These are phyloP conservation scores for Drosophila murphyi DNA, from an alignment of 1,140 invertebrate species.

Conservation along the genomic window DNA sequence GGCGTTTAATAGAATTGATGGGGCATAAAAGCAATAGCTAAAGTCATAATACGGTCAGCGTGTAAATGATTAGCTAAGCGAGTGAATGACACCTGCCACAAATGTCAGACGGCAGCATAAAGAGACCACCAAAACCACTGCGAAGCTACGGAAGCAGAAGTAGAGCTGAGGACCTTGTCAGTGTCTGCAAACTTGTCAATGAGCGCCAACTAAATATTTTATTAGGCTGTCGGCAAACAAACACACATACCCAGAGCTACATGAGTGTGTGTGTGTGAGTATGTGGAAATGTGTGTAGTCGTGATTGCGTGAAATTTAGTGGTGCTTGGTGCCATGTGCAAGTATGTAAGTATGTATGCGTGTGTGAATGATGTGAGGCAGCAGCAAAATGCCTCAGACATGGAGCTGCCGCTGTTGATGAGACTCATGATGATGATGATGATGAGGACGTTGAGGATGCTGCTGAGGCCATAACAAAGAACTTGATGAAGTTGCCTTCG, in stretches of 20 bases:
- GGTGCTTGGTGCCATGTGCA: constrained; percentile 44
- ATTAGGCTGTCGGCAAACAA: constrained; percentile 73
- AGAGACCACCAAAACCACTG: constrained; percentile 65
- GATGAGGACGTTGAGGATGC: constrained; percentile 34
- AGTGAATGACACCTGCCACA: constrained; percentile 52
- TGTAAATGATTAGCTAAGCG: constrained; percentile 50
- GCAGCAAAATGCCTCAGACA: constrained; percentile 52
- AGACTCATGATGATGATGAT: constrained; percentile 62
- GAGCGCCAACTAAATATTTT: constrained; percentile 83
- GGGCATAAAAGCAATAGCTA: constrained; percentile 38
- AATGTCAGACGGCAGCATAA: constrained; percentile 58
- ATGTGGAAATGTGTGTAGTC: constrained; percentile 60
- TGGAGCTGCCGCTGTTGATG: constrained; percentile 72
- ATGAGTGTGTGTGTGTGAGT: constrained; percentile 31
- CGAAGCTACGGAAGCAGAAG: neutral
- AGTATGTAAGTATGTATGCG: constrained; percentile 7
- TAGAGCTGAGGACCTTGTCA: constrained; percentile 57
- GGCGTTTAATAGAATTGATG: constrained; percentile 72
- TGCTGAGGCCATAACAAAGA: constrained; percentile 25
- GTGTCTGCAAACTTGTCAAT: constrained; percentile 82
- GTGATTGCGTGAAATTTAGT: constrained; percentile 82
- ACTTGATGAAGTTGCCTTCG: constrained; percentile 62
- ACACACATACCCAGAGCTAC: constrained; percentile 3
- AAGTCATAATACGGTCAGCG: constrained; percentile 1
- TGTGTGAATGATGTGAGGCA: constrained; percentile 46